Conservation (phyloP, 2,113 vertebrate genomes). For the Atlantisia rogersi region DNA sequence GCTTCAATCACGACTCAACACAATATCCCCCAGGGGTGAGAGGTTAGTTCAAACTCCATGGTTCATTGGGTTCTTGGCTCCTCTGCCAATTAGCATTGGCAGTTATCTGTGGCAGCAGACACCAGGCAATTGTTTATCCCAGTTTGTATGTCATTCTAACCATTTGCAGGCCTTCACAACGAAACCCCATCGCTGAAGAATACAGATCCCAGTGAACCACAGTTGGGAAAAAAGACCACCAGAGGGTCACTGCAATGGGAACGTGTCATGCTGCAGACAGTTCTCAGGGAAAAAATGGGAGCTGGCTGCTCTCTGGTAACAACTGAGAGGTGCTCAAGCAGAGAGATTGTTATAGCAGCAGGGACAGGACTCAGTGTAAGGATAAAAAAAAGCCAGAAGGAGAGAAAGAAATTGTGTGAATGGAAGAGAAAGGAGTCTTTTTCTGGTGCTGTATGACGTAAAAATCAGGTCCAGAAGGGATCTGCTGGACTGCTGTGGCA, state of each 20-base stretch:
- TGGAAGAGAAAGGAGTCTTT: not conserved
- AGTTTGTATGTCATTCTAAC: not conserved
- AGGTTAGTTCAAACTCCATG: not conserved
- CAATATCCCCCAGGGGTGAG: not conserved
- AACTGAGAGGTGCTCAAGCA: not conserved
- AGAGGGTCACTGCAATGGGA: not conserved
- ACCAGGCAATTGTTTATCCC: not conserved
- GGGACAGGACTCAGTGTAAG: not conserved
- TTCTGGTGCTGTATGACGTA: not conserved
- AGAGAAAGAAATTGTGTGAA: not conserved
- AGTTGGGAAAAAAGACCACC: not conserved
- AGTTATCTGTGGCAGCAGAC: not conserved
- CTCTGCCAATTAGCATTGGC: not conserved
- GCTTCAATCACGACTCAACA: not conserved
- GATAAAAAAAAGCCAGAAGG: not conserved
- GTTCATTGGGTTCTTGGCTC: not conserved
- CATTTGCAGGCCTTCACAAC: not conserved
- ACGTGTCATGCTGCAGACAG: accelerated
- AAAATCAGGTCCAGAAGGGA: not conserved
- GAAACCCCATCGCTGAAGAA: not conserved
- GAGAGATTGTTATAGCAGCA: not conserved
- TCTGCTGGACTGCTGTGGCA: not conserved
- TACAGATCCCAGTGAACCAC: not conserved
- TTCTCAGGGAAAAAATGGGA: not conserved
- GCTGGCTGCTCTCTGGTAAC: not conserved